Conservation (phyloP, 1,140 invertebrate species). For the Drosophila ohnishii region DNA sequence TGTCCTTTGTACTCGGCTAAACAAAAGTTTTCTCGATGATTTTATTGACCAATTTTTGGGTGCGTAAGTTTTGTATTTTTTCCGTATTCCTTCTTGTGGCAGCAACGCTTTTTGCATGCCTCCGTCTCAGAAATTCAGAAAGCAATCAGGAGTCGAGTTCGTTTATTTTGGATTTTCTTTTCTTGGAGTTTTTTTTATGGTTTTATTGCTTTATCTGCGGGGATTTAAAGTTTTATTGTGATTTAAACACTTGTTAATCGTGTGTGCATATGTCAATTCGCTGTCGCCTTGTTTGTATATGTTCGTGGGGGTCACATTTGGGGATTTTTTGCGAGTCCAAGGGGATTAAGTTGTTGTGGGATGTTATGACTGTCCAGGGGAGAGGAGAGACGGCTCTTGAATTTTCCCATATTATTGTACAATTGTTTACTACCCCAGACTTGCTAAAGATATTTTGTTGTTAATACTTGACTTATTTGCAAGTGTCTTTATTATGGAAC, state of each 20-base stretch:
- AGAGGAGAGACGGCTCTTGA: not conserved
- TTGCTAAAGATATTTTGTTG: not conserved
- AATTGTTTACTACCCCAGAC: not conserved
- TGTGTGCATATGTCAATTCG: slow-evolving; percentile 72
- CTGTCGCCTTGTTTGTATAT: slow-evolving; percentile 47
- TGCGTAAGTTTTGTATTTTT: slow-evolving; percentile 70
- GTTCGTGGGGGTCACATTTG: slow-evolving; percentile 27
- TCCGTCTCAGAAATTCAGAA: slow-evolving; percentile 9
- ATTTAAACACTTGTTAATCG: slow-evolving; percentile 82
- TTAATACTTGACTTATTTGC: not conserved
- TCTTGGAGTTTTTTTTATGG: slow-evolving; percentile 63
- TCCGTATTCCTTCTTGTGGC: slow-evolving; percentile 16
- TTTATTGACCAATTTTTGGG: slow-evolving; percentile 81
- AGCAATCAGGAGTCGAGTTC: slow-evolving; percentile 37
- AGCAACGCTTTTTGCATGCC: slow-evolving; percentile 68
- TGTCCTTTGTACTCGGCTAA: slow-evolving; percentile 71
- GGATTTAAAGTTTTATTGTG: slow-evolving; percentile 82
- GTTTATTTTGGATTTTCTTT: slow-evolving; percentile 55
- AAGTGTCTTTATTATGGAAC: no score
- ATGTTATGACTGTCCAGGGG: slow-evolving; percentile 6
- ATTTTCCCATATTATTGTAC: no score
- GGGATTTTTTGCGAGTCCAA: not conserved
- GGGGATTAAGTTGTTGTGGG: slow-evolving; percentile 46
- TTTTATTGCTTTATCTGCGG: slow-evolving; percentile 73
- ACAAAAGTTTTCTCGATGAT: slow-evolving; percentile 79